These are phyloP conservation scores for Dermatemys mawii DNA, from an alignment of 2,113 vertebrate species.

Conservation along the genomic window DNA sequence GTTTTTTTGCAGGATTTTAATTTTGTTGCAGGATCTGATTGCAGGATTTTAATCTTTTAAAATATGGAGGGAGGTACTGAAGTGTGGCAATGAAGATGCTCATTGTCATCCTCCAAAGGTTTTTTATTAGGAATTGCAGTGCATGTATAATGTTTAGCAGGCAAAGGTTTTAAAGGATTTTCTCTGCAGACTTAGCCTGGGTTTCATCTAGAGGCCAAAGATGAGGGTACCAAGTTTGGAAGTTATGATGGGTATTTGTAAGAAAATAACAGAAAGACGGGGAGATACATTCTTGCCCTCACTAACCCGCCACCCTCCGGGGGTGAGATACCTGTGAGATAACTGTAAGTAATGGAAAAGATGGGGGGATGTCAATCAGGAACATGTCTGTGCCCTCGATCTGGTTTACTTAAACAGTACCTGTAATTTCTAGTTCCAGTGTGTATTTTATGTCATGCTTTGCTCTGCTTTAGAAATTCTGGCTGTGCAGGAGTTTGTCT, in stretches of 20 bases:
- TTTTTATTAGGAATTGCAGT: background rate
- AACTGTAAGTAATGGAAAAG: background rate
- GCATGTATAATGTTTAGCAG: background rate
- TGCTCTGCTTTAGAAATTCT: fast-evolving
- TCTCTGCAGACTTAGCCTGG: background rate
- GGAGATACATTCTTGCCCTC: fast-evolving
- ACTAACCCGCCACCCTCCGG: background rate
- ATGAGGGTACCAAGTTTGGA: background rate
- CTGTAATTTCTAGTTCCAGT: background rate
- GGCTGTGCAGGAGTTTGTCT: fast-evolving
- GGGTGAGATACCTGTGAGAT: background rate
- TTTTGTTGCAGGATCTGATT: too few relatives aligned
- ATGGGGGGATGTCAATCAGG: background rate
- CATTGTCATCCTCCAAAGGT: background rate
- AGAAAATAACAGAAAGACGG: background rate
- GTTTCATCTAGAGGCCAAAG: background rate
- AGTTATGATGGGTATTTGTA: background rate
- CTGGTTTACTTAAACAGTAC: background rate
- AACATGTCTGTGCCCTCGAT: background rate
- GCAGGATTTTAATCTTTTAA: constrained; percentile 11
- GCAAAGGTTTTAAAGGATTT: background rate
- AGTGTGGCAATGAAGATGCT: background rate
- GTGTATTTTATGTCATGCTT: fast-evolving
- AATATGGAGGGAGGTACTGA: constrained; percentile 46
- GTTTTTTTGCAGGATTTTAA: constrained; percentile 40